phyloP scores from a whole-genome alignment of 2,113 vertebrate genomes.

The Vulpes vulpes region DNA sequence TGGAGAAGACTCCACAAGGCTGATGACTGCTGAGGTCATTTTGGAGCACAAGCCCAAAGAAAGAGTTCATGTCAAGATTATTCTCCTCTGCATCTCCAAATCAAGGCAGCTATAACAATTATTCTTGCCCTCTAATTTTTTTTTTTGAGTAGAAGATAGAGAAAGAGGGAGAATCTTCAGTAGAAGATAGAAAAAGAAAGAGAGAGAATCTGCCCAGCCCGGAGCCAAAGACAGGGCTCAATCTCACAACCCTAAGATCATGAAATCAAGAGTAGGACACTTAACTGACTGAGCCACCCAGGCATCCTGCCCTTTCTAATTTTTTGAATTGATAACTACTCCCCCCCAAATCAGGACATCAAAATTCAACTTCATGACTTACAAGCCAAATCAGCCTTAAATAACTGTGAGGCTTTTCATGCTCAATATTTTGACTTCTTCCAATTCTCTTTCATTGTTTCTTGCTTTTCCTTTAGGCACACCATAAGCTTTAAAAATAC shows the following conservation, averaged over 20 bases:
- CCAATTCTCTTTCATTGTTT: constrained; percentile 6
- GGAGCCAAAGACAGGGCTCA: background rate
- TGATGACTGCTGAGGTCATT: constrained; percentile 24
- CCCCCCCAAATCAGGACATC: background rate
- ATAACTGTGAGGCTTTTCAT: background rate
- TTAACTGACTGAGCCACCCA: background rate
- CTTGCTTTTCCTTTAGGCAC: constrained; percentile 7
- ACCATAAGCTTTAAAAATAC: background rate
- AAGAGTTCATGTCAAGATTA: background rate
- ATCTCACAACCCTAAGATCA: background rate
- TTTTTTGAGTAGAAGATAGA: no score
- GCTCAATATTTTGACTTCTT: background rate
- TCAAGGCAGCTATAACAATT: background rate
- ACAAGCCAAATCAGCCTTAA: background rate
- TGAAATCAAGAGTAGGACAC: background rate
- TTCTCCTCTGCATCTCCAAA: background rate
- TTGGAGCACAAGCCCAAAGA: background rate
- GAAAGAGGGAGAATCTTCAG: no score
- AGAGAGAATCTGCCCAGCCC: background rate
- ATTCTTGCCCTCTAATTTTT: background rate
- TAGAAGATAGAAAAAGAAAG: no score
- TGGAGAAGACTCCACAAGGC: background rate
- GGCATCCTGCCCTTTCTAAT: background rate
- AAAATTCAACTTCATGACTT: background rate
- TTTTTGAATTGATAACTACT: background rate